Evolutionary conservation across 1,140 invertebrate species (phyloP).

Genomic region (Helicoverpa armigera): DNA sequence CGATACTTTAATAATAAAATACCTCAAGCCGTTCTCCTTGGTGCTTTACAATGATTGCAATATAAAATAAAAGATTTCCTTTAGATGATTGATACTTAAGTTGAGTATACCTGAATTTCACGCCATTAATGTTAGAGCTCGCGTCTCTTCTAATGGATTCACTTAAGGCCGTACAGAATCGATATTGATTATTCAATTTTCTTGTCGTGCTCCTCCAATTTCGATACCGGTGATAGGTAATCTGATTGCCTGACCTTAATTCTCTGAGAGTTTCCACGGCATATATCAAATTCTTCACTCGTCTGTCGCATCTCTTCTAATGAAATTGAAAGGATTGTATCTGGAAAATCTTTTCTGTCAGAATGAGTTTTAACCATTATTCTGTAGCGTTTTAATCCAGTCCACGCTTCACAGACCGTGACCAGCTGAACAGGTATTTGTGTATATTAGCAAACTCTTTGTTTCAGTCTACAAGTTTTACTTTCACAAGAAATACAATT

Average conservation of each 20-base stretch:
- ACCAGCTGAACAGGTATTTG: constrained; percentile 40
- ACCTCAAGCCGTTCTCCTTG: background rate
- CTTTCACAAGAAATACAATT: constrained; percentile 48
- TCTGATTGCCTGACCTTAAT: constrained; percentile 7
- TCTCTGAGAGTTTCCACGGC: background rate
- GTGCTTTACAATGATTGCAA: background rate
- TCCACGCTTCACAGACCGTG: constrained; percentile 6
- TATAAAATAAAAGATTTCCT: background rate
- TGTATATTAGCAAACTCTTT: constrained; percentile 42
- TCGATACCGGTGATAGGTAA: constrained; percentile 15
- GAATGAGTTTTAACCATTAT: background rate
- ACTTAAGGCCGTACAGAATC: constrained; percentile 13
- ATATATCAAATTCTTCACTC: background rate
- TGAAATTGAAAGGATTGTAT: too few species aligned
- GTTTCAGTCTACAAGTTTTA: constrained; percentile 47
- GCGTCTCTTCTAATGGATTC: background rate
- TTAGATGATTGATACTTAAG: background rate
- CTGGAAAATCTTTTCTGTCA: background rate
- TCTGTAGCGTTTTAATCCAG: background rate
- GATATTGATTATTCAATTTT: constrained; percentile 33
- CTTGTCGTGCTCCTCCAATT: constrained; percentile 21
- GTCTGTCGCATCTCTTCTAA: background rate
- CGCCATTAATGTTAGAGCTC: background rate
- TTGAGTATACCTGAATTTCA: background rate
- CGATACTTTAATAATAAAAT: background rate